Evolutionary conservation across 2,888 invertebrate species (phyloP), one percentile per base, ranked within the genome.

Genomic region (Seira ritae): DNA sequence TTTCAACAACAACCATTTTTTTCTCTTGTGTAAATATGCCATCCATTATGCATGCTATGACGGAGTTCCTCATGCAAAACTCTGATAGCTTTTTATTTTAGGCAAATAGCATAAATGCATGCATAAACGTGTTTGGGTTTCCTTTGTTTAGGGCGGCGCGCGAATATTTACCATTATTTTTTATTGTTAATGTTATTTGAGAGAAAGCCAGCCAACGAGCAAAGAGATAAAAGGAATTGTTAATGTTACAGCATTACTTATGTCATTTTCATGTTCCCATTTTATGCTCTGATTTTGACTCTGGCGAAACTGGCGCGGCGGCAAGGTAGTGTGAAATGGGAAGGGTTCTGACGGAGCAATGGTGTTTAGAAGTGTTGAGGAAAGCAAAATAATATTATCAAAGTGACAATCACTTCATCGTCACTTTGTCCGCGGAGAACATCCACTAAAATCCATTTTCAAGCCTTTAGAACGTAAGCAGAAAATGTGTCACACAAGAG

Each of bases 181-280:
- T 60, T n/a, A 60, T n/a, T 60, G 15, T 60, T n/a, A 60, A 60
- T 60, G 60, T 60, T 60, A 8, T 60, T 60, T 60, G 60, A 60
- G 4, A 17, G 10, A 60, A 60, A 60, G 60, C 60, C 60, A 60
- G 12, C n/a, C 4, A 42, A 60, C 15, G 60, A 60, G 60, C 4
- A 17, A 60, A 60, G n/a, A 60, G 60, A 60, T 60, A n/a, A n/a
- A 60, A 60, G n/a, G 60, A 60, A n/a, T 60, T n/a, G 3, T n/a
- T 60, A n/a, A 60, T 60, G 17, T 60, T 42, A n/a, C 60, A 17
- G 60, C 42, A 42, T 42, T 8, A 12, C 12, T 42, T 8, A 12
- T 42, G 6, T 60, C 60, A n/a, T 60, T 42, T 60, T 60, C 60
- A 60, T 60, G 60, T 60, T 60, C 60, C 17, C 60, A 60, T 60